A percentile compares a stretch with the other conserved stretches of the same genome.
These are phyloP conservation scores for Poecile atricapillus DNA, from an alignment of 2,113 vertebrate species.

Conservation along the genomic window DNA sequence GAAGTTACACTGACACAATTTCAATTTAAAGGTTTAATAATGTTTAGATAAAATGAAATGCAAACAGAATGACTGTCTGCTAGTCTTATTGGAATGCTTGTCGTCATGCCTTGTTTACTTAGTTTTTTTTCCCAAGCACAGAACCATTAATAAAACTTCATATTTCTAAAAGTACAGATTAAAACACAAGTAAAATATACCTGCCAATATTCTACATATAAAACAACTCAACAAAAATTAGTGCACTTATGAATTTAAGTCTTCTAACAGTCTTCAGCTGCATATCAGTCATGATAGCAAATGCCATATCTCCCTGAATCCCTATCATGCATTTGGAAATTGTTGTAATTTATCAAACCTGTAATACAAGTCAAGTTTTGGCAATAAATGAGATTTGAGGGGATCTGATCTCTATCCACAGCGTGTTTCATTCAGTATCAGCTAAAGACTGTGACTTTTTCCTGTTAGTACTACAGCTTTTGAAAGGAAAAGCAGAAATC, in stretches of 20 bases:
- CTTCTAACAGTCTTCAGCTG: background rate
- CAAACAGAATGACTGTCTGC: conserved; percentile 17
- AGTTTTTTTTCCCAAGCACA: background rate
- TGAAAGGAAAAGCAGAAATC: background rate
- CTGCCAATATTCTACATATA: background rate
- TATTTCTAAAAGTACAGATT: conserved; percentile 17
- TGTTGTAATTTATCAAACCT: conserved; percentile 46
- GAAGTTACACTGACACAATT: background rate
- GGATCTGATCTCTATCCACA: background rate
- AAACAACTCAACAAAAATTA: background rate
- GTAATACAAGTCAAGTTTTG: background rate
- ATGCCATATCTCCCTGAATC: background rate
- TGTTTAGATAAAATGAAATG: conserved; percentile 32
- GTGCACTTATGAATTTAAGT: background rate
- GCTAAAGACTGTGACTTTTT: background rate
- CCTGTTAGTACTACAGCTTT: background rate
- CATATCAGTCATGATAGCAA: background rate
- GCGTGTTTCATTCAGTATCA: background rate
- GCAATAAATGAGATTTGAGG: background rate
- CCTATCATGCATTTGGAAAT: conserved; percentile 5
- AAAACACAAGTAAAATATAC: background rate
- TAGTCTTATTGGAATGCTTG: conserved; percentile 1
- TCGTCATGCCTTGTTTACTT: background rate
- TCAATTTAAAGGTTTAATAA: conserved; percentile 16
- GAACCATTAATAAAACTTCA: conserved; percentile 25